phyloP scores from a whole-genome alignment of 2,888 invertebrate species.

The Sarcophaga caerulescens region DNA sequence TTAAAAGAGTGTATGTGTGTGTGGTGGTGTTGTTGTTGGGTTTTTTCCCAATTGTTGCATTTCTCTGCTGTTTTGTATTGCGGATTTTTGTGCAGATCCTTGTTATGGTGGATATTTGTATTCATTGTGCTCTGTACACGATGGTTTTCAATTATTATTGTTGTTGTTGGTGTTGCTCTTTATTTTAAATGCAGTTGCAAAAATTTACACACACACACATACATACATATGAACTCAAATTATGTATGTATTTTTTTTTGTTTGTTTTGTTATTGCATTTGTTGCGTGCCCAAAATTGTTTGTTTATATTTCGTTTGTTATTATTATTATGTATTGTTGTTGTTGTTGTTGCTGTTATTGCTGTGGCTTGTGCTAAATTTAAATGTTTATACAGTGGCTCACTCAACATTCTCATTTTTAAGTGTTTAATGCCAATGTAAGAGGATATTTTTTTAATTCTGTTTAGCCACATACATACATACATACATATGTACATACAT shows the following conservation, averaged over 20 bases:
- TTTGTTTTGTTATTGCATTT: neutral
- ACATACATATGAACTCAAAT: too few species aligned
- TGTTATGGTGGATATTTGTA: neutral
- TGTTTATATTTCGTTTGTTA: neutral
- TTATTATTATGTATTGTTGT: neutral
- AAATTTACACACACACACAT: neutral
- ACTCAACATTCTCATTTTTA: neutral
- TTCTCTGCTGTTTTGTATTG: neutral
- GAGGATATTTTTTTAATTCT: neutral
- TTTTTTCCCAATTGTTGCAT: neutral
- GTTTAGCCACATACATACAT: neutral
- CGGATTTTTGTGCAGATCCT: neutral
- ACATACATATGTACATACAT: too few species aligned
- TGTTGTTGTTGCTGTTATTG: neutral
- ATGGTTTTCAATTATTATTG: neutral
- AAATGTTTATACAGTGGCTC: neutral
- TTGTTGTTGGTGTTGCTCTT: neutral
- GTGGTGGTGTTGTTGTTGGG: neutral
- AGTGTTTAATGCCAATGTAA: neutral
- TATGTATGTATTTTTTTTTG: neutral
- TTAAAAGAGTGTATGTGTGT: neutral
- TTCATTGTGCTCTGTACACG: neutral
- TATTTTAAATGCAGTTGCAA: neutral
- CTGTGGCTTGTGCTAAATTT: neutral
- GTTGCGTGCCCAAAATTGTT: neutral